Evolutionary conservation across 2,113 vertebrate species (phyloP).

Genomic region (Mustela nigripes): DNA sequence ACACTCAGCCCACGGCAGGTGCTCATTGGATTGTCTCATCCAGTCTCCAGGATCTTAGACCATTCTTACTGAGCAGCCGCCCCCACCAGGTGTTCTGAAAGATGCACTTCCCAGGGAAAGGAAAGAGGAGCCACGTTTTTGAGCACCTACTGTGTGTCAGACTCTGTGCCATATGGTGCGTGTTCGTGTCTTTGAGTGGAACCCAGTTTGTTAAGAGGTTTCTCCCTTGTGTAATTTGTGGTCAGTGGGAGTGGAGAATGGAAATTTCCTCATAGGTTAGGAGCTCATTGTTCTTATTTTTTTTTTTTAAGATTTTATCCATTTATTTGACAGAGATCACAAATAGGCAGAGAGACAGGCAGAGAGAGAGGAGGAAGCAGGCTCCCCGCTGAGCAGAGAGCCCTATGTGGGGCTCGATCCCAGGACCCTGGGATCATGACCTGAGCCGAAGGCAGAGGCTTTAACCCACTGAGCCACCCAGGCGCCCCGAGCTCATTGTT

Average conservation of each 20-base stretch:
- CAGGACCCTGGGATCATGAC: too few species aligned
- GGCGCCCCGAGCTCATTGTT: too few species aligned
- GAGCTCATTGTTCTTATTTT: too few species aligned
- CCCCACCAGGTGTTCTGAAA: not conserved
- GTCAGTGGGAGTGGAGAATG: not conserved
- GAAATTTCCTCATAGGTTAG: not conserved
- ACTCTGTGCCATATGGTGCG: accelerated
- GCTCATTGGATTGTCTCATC: accelerated
- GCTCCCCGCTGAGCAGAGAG: too few species aligned
- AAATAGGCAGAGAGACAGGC: too few species aligned
- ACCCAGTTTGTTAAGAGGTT: not conserved
- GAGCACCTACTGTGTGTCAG: accelerated
- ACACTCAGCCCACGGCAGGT: not conserved
- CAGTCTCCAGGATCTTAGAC: not conserved
- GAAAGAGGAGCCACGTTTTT: not conserved
- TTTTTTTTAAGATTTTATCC: too few species aligned
- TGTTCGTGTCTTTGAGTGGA: not conserved
- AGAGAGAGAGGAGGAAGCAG: too few species aligned
- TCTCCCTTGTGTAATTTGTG: not conserved
- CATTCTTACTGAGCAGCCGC: not conserved
- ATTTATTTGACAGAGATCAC: too few species aligned
- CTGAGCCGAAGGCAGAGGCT: too few species aligned
- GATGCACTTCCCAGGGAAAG: not conserved
- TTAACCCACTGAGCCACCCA: too few species aligned
- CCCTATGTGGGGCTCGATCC: too few species aligned